Conservation (phyloP, 2,888 invertebrate species). For the Ramazzottius varieornatus region DNA sequence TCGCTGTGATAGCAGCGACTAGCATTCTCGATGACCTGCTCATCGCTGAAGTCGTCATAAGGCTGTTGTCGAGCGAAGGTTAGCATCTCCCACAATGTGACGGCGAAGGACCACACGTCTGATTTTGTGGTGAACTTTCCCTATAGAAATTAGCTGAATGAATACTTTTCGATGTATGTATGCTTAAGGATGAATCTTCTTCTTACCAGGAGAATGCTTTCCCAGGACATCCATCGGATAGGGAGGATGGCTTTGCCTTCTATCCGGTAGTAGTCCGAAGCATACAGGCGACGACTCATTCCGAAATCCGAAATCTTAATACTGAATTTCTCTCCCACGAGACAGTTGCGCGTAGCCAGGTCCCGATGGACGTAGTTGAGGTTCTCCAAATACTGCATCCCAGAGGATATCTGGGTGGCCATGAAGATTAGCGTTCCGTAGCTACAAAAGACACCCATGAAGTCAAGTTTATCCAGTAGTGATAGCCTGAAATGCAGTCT, state of each 20-base stretch:
- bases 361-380: slow-evolving; percentile 71
- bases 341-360: slow-evolving; percentile 59
- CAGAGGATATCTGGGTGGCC: slow-evolving; percentile 57
- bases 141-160: slow-evolving; percentile 26
- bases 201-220: slow-evolving; percentile 40
- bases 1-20: slow-evolving; percentile 44
- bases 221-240: slow-evolving; percentile 71
- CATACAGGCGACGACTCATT: slow-evolving; percentile 50
- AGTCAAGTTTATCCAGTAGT: neutral
- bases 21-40: slow-evolving; percentile 52
- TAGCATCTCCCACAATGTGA: slow-evolving; percentile 60
- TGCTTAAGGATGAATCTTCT: neutral
- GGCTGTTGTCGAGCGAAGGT: slow-evolving; percentile 48
- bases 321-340: slow-evolving; percentile 33
- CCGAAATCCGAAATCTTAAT: slow-evolving; percentile 62
- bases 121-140: slow-evolving; percentile 58
- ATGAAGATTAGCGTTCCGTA: slow-evolving; percentile 35
- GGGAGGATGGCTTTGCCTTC: slow-evolving; percentile 52
- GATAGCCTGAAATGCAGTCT: slow-evolving; percentile 11
- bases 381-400: slow-evolving; percentile 64
- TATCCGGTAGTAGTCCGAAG: slow-evolving; percentile 52
- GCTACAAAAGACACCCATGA: neutral
- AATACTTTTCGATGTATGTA: neutral
- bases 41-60: slow-evolving; percentile 44
- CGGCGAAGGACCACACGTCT: slow-evolving; percentile 71